phyloP scores from a whole-genome alignment of 2,797 vertebrate species.

The Prionace glauca region DNA sequence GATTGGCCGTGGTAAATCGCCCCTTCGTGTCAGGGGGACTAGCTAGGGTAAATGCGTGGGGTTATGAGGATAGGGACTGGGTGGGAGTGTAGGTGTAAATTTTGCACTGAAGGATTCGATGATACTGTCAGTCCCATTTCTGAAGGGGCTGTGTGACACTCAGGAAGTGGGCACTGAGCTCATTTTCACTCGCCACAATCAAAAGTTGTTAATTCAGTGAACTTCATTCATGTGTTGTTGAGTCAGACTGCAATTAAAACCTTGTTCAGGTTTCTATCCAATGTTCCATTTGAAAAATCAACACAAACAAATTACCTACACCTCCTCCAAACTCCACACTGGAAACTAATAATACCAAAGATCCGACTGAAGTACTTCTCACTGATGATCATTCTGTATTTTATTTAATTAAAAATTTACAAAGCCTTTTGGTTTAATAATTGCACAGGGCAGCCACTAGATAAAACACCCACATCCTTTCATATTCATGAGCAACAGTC shows the following conservation, averaged over 20 bases:
- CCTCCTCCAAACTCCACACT: neutral
- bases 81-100: too few species aligned
- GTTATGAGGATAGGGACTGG: too few species aligned
- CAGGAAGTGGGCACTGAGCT: neutral
- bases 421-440: neutral
- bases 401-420: conserved; percentile 11
- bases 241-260: neutral
- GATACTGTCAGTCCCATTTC: too few species aligned
- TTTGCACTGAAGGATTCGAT: too few species aligned
- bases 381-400: neutral
- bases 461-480: conserved; percentile 20
- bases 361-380: neutral
- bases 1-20: too few species aligned
- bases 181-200: neutral
- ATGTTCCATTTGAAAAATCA: neutral
- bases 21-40: too few species aligned
- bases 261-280: neutral
- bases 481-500: neutral
- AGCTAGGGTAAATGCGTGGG: too few species aligned
- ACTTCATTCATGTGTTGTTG: neutral
- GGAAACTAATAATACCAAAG: neutral
- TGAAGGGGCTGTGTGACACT: neutral
- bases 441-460: neutral
- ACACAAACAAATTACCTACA: neutral
- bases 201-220: neutral